Evolutionary conservation across 2,888 invertebrate species (phyloP).

Genomic region (Gortyna flavago): DNA sequence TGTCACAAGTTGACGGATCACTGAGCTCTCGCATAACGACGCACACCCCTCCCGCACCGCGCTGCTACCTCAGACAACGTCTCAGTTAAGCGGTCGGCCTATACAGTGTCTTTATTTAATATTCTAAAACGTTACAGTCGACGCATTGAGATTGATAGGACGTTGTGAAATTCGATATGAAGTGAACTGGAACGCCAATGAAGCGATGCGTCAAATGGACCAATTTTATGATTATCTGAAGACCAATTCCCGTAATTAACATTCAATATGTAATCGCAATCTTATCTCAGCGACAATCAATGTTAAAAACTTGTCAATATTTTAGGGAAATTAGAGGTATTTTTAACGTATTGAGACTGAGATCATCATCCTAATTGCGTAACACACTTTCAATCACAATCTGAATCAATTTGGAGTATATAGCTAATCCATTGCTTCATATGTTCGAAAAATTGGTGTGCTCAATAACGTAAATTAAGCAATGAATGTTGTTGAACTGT

Average conservation of each 20-base stretch:
- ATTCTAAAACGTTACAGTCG: not conserved
- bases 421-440: not conserved
- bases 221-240: not conserved
- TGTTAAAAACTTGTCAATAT: not conserved
- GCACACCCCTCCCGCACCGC: no score
- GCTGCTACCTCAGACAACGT: no score
- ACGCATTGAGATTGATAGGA: not conserved
- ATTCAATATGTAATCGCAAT: not conserved
- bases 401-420: not conserved
- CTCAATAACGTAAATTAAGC: not conserved
- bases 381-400: not conserved
- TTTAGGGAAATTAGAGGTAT: not conserved
- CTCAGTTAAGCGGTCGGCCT: not conserved
- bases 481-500: not conserved
- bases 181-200: not conserved
- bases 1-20: no score
- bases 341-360: not conserved
- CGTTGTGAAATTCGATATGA: constrained; percentile 17
- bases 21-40: no score
- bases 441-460: not conserved
- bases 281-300: not conserved
- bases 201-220: not conserved
- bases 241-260: not conserved
- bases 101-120: not conserved
- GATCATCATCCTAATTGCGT: not conserved